phyloP scores from a whole-genome alignment of 2,888 invertebrate genomes.

The Eugnorisma glareosa region DNA sequence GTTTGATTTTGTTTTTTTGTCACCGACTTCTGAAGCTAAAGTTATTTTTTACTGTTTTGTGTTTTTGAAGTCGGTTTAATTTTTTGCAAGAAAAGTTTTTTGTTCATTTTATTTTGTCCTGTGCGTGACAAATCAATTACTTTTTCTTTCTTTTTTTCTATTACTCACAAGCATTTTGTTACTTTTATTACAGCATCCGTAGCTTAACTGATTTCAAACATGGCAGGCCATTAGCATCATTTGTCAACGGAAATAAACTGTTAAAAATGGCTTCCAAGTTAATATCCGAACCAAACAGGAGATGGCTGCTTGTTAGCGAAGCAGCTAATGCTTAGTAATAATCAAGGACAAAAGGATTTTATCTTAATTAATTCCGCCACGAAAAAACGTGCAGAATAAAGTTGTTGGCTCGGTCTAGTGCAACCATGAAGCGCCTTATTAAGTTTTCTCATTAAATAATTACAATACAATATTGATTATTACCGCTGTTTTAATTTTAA shows the following conservation, averaged over 20 bases:
- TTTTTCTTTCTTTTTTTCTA: too few species aligned
- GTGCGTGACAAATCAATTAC: too few species aligned
- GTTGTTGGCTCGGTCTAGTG: not conserved
- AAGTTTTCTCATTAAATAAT: not conserved
- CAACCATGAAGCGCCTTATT: not conserved
- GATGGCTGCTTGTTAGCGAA: constrained; percentile 47
- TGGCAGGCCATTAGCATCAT: constrained; percentile 18
- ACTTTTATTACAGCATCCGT: not conserved
- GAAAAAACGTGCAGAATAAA: constrained; percentile 48
- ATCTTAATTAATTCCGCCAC: constrained; percentile 58
- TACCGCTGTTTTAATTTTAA: not conserved
- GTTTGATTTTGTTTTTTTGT: too few species aligned
- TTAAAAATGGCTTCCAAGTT: constrained; percentile 33
- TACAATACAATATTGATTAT: not conserved
- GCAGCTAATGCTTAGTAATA: constrained; percentile 45
- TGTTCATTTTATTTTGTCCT: too few species aligned
- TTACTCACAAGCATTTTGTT: not conserved
- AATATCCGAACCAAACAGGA: constrained; percentile 21
- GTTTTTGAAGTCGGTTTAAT: too few species aligned
- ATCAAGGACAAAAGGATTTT: constrained; percentile 58
- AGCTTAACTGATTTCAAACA: constrained; percentile 7
- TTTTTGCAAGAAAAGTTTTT: too few species aligned
- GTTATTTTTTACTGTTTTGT: too few species aligned
- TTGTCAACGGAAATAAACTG: constrained; percentile 38
- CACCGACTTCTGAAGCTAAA: too few species aligned